Conservation (phyloP, 2,888 invertebrate genomes). For the Microctonus hyperodae region DNA sequence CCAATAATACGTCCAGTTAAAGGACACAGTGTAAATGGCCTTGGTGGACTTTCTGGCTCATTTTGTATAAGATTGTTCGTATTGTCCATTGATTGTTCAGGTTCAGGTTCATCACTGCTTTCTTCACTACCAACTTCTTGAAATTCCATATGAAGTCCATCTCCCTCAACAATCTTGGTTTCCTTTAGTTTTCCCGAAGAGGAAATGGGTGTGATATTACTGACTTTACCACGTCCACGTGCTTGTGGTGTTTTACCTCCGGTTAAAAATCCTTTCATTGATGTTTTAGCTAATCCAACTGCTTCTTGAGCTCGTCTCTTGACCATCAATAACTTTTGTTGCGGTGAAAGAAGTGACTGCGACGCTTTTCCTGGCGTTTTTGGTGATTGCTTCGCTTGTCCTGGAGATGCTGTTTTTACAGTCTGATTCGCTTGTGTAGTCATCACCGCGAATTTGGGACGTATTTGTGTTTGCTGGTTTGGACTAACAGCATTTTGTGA, state of each 20-base stretch:
- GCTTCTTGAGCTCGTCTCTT: slow-evolving; percentile 60
- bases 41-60: slow-evolving; percentile 71
- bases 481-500: slow-evolving; percentile 39
- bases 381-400: slow-evolving; percentile 45
- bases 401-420: slow-evolving; percentile 40
- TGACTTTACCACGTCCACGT: slow-evolving; percentile 48
- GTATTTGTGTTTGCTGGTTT: slow-evolving; percentile 46
- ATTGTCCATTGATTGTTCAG: slow-evolving; percentile 64
- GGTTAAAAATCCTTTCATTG: slow-evolving; percentile 44
- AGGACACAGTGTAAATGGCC: slow-evolving; percentile 76
- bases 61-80: slow-evolving; percentile 66
- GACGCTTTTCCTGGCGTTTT: slow-evolving; percentile 44
- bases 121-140: slow-evolving; percentile 63
- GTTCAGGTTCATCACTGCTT: slow-evolving; percentile 70
- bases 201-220: background rate
- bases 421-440: slow-evolving; percentile 46
- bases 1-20: slow-evolving; percentile 67
- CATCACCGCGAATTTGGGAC: slow-evolving; percentile 51
- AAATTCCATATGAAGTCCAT: slow-evolving; percentile 63
- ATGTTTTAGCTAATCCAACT: slow-evolving; percentile 53
- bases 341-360: slow-evolving; percentile 56
- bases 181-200: slow-evolving; percentile 53
- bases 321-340: slow-evolving; percentile 59
- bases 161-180: slow-evolving; percentile 61
- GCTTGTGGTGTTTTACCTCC: slow-evolving; percentile 42